A percentile compares a stretch with the other conserved stretches of the same genome.
Conservation (phyloP, 2,113 vertebrate genomes). For the Paedocypris sp. region DNA sequence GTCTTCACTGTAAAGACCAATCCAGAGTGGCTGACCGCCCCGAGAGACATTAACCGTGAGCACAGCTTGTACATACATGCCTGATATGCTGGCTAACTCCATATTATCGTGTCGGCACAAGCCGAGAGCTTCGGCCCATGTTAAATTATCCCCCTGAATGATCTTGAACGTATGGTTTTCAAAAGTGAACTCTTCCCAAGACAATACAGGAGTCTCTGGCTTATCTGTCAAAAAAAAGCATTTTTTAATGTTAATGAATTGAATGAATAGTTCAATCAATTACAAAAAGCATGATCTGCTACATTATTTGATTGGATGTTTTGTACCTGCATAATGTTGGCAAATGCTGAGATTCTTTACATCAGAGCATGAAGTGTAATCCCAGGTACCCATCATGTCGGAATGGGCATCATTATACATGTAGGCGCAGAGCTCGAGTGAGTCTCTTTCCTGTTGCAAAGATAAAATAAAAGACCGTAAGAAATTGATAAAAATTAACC, state of each 20-base stretch:
- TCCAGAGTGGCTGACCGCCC: constrained; percentile 69
- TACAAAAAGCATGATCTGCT: too few relatives aligned
- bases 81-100: constrained; percentile 74
- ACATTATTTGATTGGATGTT: too few relatives aligned
- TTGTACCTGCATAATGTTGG: constrained; percentile 54
- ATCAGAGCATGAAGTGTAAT: constrained; percentile 73
- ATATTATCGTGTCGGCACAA: constrained; percentile 62
- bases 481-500: not conserved
- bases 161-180: constrained; percentile 68
- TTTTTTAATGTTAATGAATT: too few relatives aligned
- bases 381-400: constrained; percentile 77
- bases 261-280: too few relatives aligned
- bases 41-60: constrained; percentile 63
- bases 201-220: not conserved
- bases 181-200: constrained; percentile 49
- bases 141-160: constrained; percentile 62
- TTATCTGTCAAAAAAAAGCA: constrained; percentile 27
- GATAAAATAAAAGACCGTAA: too few relatives aligned
- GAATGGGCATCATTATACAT: constrained; percentile 70
- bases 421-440: constrained; percentile 66
- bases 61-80: constrained; percentile 71
- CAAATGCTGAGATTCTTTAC: constrained; percentile 66
- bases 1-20: constrained; percentile 79
- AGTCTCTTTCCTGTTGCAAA: constrained; percentile 62
- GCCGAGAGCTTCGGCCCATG: constrained; percentile 69